These are phyloP conservation scores for Spea hammondii DNA, from an alignment of 2,797 vertebrate genomes.

Conservation along the genomic window DNA sequence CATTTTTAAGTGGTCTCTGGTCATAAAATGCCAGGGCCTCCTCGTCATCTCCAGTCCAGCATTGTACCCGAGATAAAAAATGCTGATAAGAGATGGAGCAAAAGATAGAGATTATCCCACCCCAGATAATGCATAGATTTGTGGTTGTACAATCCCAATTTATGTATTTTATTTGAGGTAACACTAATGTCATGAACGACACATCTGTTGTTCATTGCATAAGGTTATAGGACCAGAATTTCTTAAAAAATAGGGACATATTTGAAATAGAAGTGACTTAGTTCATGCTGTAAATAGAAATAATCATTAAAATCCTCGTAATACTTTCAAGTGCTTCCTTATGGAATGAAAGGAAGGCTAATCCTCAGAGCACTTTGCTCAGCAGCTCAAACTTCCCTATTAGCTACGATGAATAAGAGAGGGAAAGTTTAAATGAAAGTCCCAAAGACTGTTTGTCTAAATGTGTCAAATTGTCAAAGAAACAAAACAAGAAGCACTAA, in stretches of 20 bases:
- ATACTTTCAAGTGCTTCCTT: conserved; percentile 9
- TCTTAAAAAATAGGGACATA: too few species aligned
- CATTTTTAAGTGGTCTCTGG: too few species aligned
- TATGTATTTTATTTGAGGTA: too few species aligned
- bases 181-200: too few species aligned
- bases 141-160: too few species aligned
- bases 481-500: background rate
- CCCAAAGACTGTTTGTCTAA: background rate
- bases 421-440: background rate
- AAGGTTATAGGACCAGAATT: too few species aligned
- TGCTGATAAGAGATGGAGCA: background rate
- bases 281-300: background rate
- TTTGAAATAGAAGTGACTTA: background rate
- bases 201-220: too few species aligned
- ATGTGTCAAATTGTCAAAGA: conserved; percentile 18
- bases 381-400: background rate
- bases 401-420: background rate
- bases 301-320: background rate
- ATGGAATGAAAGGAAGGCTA: conserved; percentile 1
- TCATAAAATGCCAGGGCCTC: too few species aligned
- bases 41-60: too few species aligned
- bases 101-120: too few species aligned
- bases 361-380: background rate
- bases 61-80: too few species aligned
- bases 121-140: too few species aligned